These are phyloP conservation scores for Pseudomyrmex sp. DNA, from an alignment of 1,140 invertebrate genomes.

Conservation along the genomic window DNA sequence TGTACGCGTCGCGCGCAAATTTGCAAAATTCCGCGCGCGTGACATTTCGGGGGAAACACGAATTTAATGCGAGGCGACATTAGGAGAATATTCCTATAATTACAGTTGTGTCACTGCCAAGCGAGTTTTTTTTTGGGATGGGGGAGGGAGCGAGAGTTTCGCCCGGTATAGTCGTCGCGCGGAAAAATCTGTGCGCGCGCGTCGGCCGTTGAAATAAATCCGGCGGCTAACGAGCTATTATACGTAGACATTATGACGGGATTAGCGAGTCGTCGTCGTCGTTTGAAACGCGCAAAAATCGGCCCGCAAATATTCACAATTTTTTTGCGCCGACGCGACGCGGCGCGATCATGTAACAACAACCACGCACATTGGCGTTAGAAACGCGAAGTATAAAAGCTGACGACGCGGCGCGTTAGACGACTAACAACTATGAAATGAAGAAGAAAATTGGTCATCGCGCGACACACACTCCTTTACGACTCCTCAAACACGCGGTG, in stretches of 20 bases:
- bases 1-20: neutral
- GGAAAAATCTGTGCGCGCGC: slow-evolving; percentile 49
- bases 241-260: slow-evolving; percentile 51
- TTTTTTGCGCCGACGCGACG: slow-evolving; percentile 21
- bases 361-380: neutral
- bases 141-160: neutral
- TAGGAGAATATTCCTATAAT: slow-evolving; percentile 51
- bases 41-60: neutral
- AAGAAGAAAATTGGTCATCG: slow-evolving; percentile 18
- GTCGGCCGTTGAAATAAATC: slow-evolving; percentile 49
- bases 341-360: neutral
- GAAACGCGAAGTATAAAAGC: slow-evolving; percentile 4
- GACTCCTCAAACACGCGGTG: neutral
- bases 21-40: neutral
- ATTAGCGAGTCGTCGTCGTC: slow-evolving; percentile 36
- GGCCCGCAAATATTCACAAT: slow-evolving; percentile 33
- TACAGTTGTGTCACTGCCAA: slow-evolving; percentile 42
- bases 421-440: slow-evolving; percentile 54
- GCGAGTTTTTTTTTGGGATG: slow-evolving; percentile 19
- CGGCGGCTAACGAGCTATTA: slow-evolving; percentile 59
- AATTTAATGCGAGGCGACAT: slow-evolving; percentile 5
- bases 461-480: slow-evolving; percentile 13
- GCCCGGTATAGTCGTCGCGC: neutral
- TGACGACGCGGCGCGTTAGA: slow-evolving; percentile 38
- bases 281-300: slow-evolving; percentile 44